Conservation (phyloP, 2,888 invertebrate species). For the Druceiella hillmani region DNA sequence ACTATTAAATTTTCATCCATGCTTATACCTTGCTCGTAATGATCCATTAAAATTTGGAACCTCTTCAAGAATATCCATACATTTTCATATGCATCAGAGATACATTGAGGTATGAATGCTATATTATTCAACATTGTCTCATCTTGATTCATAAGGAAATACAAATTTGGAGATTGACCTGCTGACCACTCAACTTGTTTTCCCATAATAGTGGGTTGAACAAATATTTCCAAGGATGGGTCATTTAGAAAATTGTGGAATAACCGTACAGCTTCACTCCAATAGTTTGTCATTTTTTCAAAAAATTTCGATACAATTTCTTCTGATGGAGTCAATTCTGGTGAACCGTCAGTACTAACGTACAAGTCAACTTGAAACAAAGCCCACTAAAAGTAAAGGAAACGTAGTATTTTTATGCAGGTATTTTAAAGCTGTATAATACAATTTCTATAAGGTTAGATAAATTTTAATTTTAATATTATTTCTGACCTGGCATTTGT, state of each 20-base stretch:
- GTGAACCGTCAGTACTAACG: constrained; percentile 37
- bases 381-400: constrained; percentile 49
- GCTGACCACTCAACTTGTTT: constrained; percentile 73
- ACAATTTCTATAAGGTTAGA: too few species aligned
- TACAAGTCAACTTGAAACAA: constrained; percentile 57
- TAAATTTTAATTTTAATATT: too few species aligned
- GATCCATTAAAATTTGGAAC: constrained; percentile 59
- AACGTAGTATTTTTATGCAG: neutral
- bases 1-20: constrained; percentile 59
- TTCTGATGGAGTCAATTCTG: constrained; percentile 56
- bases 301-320: constrained; percentile 54
- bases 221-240: constrained; percentile 63
- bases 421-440: neutral
- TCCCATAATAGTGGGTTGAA: constrained; percentile 79
- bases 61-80: constrained; percentile 59
- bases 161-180: constrained; percentile 66
- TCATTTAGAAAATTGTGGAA: constrained; percentile 71
- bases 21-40: constrained; percentile 64
- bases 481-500: constrained; percentile 41
- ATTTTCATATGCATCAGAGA: constrained; percentile 58
- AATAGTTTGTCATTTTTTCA: constrained; percentile 55
- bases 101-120: constrained; percentile 48
- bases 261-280: constrained; percentile 63
- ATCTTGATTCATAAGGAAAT: constrained; percentile 66
- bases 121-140: constrained; percentile 50